Conservation (phyloP, 1,140 invertebrate genomes). For the Papilio polyxenes region DNA sequence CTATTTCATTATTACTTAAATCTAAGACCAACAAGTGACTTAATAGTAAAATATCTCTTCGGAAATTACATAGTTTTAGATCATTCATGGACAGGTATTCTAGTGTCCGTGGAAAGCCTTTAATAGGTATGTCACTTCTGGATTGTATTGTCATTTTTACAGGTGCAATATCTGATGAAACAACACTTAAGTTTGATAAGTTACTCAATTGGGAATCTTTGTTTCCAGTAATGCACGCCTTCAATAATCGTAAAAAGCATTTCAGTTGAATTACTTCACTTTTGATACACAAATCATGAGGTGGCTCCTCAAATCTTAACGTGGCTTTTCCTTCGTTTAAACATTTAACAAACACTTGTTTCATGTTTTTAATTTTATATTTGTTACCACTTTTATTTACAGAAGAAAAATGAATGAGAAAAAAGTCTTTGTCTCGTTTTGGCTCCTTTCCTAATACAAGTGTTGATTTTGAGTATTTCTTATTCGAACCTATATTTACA, state of each 20-base stretch:
- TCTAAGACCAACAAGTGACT: slow-evolving; percentile 86
- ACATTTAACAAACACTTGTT: slow-evolving; percentile 85
- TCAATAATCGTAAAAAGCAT: slow-evolving; percentile 84
- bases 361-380: slow-evolving; percentile 85
- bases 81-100: slow-evolving; percentile 82
- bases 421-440: slow-evolving; percentile 81
- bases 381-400: slow-evolving; percentile 84
- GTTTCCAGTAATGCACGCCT: slow-evolving; percentile 83
- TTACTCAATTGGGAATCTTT: slow-evolving; percentile 65
- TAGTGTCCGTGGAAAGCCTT: slow-evolving; percentile 85
- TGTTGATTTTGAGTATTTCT: slow-evolving; percentile 82
- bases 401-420: slow-evolving; percentile 84
- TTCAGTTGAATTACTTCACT: slow-evolving; percentile 85
- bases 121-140: slow-evolving; percentile 84
- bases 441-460: slow-evolving; percentile 84
- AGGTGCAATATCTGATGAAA: slow-evolving; percentile 78
- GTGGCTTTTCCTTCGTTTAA: slow-evolving; percentile 87
- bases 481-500: slow-evolving; percentile 67
- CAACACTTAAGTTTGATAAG: slow-evolving; percentile 80
- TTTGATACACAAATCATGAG: slow-evolving; percentile 86
- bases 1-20: slow-evolving; percentile 88
- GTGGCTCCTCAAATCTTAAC: slow-evolving; percentile 85
- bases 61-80: slow-evolving; percentile 83
- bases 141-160: slow-evolving; percentile 83
- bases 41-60: slow-evolving; percentile 84